Conservation (phyloP, 92 coral and sea anemone genomes). For the Porites lobata region DNA sequence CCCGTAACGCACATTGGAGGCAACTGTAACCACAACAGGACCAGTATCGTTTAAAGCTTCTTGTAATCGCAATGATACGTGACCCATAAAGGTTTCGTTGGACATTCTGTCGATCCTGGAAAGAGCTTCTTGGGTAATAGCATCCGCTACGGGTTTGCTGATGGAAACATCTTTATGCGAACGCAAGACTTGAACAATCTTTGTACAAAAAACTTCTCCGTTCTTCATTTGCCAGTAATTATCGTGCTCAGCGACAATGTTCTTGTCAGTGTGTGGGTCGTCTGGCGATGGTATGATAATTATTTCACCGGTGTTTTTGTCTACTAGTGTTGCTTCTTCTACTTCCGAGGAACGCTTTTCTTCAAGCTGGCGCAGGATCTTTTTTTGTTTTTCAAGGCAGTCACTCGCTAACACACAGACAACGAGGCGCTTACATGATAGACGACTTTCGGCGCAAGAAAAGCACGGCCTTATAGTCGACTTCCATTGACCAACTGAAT, state of each 20-base stretch:
- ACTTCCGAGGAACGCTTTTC: neutral
- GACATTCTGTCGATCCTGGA: constrained; percentile 19
- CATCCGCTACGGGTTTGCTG: constrained; percentile 22
- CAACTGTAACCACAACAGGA: constrained; percentile 38
- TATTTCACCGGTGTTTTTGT: neutral
- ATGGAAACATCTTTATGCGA: constrained; percentile 38
- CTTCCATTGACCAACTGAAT: neutral
- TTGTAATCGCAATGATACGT: constrained; percentile 23
- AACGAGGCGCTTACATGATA: neutral
- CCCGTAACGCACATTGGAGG: constrained; percentile 32
- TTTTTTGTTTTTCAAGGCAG: constrained; percentile 25
- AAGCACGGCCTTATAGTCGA: neutral
- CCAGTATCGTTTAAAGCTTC: constrained; percentile 24
- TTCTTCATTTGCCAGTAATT: constrained; percentile 25
- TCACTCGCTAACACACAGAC: constrained; percentile 28
- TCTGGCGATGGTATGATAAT: constrained; percentile 7
- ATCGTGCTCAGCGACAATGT: constrained; percentile 5
- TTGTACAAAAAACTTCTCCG: constrained; percentile 39
- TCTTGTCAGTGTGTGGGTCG: constrained; percentile 20
- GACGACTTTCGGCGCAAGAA: neutral
- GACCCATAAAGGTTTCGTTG: constrained; percentile 33
- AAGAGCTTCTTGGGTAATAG: constrained; percentile 44
- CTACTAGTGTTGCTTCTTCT: neutral
- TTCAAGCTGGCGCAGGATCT: constrained; percentile 14
- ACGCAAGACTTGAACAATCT: constrained; percentile 35